Conservation (phyloP, 35 echinoderm and acorn worm species). For the Ophioderma brevispina region DNA sequence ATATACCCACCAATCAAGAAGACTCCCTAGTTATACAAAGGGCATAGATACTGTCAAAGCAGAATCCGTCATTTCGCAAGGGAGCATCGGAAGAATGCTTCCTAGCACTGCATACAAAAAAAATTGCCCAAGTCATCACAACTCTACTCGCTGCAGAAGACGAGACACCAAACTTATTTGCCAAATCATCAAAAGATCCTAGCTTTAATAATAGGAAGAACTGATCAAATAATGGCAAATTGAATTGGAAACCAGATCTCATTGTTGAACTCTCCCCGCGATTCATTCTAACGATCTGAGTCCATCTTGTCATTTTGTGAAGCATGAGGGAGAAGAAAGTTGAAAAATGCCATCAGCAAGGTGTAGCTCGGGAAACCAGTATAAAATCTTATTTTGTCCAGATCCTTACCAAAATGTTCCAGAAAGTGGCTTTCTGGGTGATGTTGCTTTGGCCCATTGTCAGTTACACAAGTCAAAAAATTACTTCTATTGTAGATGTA, state of each 20-base stretch:
- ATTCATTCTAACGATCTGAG: background rate
- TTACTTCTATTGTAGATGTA: too few species aligned
- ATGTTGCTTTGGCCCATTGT: too few species aligned
- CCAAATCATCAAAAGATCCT: slow-evolving; percentile 34
- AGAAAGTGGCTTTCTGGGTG: slow-evolving; percentile 24
- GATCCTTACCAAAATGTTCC: background rate
- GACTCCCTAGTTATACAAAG: too few species aligned
- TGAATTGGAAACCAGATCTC: background rate
- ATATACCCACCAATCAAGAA: too few species aligned
- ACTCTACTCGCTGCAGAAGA: background rate
- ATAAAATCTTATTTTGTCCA: slow-evolving; percentile 26
- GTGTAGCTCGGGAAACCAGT: slow-evolving; percentile 16
- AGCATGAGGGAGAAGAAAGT: too few species aligned
- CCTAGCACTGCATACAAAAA: slow-evolving; percentile 23
- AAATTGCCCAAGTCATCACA: slow-evolving; percentile 7
- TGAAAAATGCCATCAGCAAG: slow-evolving; percentile 15
- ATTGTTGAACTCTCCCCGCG: slow-evolving; percentile 19
- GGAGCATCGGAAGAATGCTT: background rate
- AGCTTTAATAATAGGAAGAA: slow-evolving; percentile 33
- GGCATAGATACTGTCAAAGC: too few species aligned
- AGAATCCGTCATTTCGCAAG: background rate
- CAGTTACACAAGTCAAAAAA: too few species aligned
- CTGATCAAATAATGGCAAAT: slow-evolving; percentile 14
- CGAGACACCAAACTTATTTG: slow-evolving; percentile 20
- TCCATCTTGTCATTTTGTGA: too few species aligned